phyloP scores from a whole-genome alignment of 1,140 invertebrate genomes.

The Samia ricini region DNA sequence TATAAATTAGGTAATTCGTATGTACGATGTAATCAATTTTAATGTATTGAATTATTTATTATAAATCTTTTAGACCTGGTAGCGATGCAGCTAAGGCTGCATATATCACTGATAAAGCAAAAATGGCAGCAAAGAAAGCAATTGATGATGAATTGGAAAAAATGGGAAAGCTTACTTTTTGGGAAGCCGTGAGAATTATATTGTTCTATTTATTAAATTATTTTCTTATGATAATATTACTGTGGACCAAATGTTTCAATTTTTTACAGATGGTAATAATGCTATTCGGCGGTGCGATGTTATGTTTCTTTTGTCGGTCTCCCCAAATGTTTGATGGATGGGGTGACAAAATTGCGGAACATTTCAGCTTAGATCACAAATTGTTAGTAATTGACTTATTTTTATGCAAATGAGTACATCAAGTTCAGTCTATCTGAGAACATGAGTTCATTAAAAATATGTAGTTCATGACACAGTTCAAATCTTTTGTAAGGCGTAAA shows the following conservation, averaged over 20 bases:
- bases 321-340: slow-evolving; percentile 60
- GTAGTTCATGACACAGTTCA: no score
- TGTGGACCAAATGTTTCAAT: neutral
- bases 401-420: neutral
- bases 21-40: no score
- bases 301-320: slow-evolving; percentile 54
- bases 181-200: slow-evolving; percentile 79
- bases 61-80: slow-evolving; percentile 59
- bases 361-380: slow-evolving; percentile 28
- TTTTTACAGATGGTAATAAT: slow-evolving; percentile 58
- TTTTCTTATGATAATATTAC: neutral
- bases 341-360: slow-evolving; percentile 41
- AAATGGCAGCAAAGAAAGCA: slow-evolving; percentile 79
- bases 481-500: no score
- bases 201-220: neutral
- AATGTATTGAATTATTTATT: neutral
- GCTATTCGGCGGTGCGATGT: slow-evolving; percentile 47
- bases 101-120: slow-evolving; percentile 76
- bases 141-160: slow-evolving; percentile 84
- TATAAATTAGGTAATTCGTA: neutral
- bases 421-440: no score
- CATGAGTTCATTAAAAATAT: no score
- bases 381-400: slow-evolving; percentile 33
- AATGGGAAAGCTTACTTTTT: slow-evolving; percentile 88
- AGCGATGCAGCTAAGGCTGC: slow-evolving; percentile 76